A percentile compares a stretch with the other conserved stretches of the same genome.
Evolutionary conservation across 2,888 invertebrate species (phyloP).

Genomic region (Cepaea hortensis): DNA sequence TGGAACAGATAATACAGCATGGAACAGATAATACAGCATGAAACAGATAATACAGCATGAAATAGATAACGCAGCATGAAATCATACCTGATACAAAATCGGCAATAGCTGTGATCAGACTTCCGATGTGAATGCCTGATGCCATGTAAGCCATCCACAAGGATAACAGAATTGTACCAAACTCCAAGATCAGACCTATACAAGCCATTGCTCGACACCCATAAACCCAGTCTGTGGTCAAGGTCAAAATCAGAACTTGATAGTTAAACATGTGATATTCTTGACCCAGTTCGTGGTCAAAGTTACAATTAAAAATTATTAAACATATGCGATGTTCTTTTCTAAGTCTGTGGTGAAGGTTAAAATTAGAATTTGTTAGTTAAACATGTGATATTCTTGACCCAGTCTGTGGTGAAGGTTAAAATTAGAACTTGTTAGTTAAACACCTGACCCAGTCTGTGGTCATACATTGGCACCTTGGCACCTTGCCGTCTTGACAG

Average conservation of each 20-base stretch:
- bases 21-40: no score
- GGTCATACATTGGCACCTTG: background rate
- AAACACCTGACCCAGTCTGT: conserved; percentile 37
- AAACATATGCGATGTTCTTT: no score
- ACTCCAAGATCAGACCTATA: conserved; percentile 28
- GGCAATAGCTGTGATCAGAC: conserved; percentile 30
- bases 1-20: no score
- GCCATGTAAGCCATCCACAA: conserved; percentile 46
- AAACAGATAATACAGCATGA: no score
- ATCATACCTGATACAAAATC: conserved; percentile 29
- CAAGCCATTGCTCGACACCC: conserved; percentile 37
- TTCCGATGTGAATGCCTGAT: conserved; percentile 43
- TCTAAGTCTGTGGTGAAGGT: background rate
- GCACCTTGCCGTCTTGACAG: no score
- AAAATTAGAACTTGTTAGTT: background rate
- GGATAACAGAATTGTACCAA: background rate
- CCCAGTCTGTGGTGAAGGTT: conserved; percentile 34
- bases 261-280: background rate
- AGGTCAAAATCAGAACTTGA: background rate
- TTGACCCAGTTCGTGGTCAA: conserved; percentile 35
- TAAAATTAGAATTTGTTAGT: background rate
- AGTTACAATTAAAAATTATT: background rate
- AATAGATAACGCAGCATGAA: no score
- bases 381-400: background rate
- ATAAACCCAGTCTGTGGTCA: conserved; percentile 40